Evolutionary conservation across 2,888 invertebrate genomes (phyloP), one percentile per base, ranked within the genome.

Genomic region (Agonopterix subpropinquella): DNA sequence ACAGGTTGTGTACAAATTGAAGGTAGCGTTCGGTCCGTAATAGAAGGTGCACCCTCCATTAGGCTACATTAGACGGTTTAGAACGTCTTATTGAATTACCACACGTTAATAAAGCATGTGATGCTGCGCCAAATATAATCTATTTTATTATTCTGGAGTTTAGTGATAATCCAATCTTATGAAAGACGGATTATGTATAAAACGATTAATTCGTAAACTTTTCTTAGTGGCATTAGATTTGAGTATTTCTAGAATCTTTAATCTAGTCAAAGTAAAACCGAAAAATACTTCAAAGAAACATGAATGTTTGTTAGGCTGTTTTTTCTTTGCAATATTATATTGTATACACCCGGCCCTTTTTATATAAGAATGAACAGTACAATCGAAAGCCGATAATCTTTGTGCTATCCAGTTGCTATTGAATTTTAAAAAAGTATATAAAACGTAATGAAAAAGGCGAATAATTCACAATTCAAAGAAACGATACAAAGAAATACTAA

Each of bases 1-100:
- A 11, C 49, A 48, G 47, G 43, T 44, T 49, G 52, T 49, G 36
- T 49, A 53, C 44, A 55, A 53, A 57, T 58, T 58, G 55, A 52
- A 56, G 54, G 54, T 49, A 57, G 53, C 55, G 55, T 56, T 56
- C 55, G 56, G 55, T 52, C 54, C 51, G 52, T 43, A 52, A 53
- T 57, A 57, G 55, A 66, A 28, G 67, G 65, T 68, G 60, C 58
- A 60, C 64, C 65, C 62, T 70, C 70, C 71, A 73, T 74, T 74
- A 75, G 67, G 54, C 28, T 5, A 28, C 28, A 28, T 28, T 39
- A 11, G 39, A 39, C 58, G 67, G 65, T 66, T 66, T 62, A 60
- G 61, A 64, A 42, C 53, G 58, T 59, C 62, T 73, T 71, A 77
- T 77, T 77, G 64, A 70, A 72, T 76, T 76, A 76, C 62, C 56